Evolutionary conservation across 1,140 invertebrate species (phyloP).

Genomic region (Archegozetes longisetosus): DNA sequence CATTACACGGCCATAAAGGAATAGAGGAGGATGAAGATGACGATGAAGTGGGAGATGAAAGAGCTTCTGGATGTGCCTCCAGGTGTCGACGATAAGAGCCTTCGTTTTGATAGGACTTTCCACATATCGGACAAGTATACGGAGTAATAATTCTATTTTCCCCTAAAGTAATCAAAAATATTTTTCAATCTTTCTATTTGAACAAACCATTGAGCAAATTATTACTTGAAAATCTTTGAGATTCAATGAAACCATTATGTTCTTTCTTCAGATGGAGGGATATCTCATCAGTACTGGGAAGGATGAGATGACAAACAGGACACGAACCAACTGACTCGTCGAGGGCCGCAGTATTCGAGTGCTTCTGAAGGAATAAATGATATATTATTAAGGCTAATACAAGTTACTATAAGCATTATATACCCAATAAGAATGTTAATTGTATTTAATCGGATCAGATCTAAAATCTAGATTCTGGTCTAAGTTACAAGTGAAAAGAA

Average conservation of each 20-base stretch:
- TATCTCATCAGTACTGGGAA: not conserved
- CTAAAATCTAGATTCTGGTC: too few relatives aligned
- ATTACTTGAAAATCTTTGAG: not conserved
- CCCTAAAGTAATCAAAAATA: constrained; percentile 29
- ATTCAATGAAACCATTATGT: not conserved
- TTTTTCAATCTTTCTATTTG: too few relatives aligned
- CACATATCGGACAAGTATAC: constrained; percentile 82
- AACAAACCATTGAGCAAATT: too few relatives aligned
- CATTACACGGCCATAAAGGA: constrained; percentile 48
- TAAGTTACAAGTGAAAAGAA: too few relatives aligned
- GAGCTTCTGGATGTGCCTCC: constrained; percentile 47
- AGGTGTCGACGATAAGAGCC: constrained; percentile 78
- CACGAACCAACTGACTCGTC: not conserved
- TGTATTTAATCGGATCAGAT: too few relatives aligned
- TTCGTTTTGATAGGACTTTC: constrained; percentile 87
- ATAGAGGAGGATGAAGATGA: constrained; percentile 11
- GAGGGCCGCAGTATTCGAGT: not conserved
- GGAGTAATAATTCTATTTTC: constrained; percentile 79
- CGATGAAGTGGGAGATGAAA: not conserved
- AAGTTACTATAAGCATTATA: too few relatives aligned
- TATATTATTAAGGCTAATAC: too few relatives aligned
- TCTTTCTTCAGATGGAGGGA: not conserved
- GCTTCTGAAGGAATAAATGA: too few relatives aligned
- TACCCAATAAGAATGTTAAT: too few relatives aligned
- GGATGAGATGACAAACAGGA: not conserved